phyloP scores from a whole-genome alignment of 2,113 vertebrate genomes.

The Rhodinocichla rosea region DNA sequence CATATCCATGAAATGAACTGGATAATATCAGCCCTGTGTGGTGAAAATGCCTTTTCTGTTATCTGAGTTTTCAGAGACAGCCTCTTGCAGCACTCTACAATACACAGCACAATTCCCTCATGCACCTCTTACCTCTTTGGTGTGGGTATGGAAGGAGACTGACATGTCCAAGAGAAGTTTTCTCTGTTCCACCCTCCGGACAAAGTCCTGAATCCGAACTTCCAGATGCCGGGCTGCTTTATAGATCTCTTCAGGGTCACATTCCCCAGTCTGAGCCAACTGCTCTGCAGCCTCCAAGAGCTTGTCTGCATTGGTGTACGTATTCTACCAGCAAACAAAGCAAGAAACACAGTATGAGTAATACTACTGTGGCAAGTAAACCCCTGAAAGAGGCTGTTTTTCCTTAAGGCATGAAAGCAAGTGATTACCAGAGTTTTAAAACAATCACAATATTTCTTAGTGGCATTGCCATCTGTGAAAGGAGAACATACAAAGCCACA shows the following conservation, averaged over 20 bases:
- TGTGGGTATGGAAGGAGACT: constrained; percentile 98
- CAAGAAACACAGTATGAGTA: constrained; percentile 62
- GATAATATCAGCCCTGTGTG: neutral
- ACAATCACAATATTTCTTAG: neutral
- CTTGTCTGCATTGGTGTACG: constrained; percentile 98
- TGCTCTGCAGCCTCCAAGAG: constrained; percentile 97
- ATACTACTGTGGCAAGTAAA: neutral
- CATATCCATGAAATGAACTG: neutral
- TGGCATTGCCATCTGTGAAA: neutral
- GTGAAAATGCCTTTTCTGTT: neutral
- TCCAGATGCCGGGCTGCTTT: constrained; percentile 98
- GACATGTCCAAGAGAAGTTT: constrained; percentile 98
- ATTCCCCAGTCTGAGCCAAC: constrained; percentile 96
- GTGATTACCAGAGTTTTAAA: constrained; percentile 14
- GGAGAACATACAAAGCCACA: neutral
- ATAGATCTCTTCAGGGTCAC: constrained; percentile 99
- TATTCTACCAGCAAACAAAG: constrained; percentile 84
- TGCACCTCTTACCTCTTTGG: constrained; percentile 88
- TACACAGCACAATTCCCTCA: neutral
- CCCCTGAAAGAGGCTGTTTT: neutral
- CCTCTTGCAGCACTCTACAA: neutral
- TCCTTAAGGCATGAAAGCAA: constrained; percentile 12
- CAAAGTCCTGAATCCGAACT: constrained; percentile 97
- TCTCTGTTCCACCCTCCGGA: constrained; percentile 93
- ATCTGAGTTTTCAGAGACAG: neutral